A percentile compares a stretch with the other conserved stretches of the same genome.
These are phyloP conservation scores for Uromys caudimaculatus DNA, from an alignment of 2,797 vertebrate species.

Conservation along the genomic window DNA sequence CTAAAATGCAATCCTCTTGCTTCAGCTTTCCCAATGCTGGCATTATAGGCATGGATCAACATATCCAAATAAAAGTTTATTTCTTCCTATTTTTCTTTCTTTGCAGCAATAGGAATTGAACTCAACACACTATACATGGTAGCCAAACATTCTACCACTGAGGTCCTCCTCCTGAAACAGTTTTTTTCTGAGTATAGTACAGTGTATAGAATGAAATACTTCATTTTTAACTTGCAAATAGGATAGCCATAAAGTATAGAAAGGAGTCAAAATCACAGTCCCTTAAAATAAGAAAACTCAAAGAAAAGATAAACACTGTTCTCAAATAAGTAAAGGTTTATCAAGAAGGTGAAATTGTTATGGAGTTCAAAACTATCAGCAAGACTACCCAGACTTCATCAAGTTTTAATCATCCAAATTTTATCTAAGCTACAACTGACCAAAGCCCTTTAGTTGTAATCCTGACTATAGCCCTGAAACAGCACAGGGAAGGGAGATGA, in stretches of 20 bases:
- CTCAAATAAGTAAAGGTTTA: slow-evolving; percentile 8
- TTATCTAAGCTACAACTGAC: neutral
- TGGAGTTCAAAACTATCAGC: neutral
- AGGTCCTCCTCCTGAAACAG: no score
- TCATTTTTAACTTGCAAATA: neutral
- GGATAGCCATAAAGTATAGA: neutral
- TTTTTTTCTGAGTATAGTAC: neutral
- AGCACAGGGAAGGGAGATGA: neutral
- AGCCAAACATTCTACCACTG: neutral
- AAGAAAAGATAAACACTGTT: neutral
- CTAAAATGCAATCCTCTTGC: neutral
- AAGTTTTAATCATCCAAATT: neutral
- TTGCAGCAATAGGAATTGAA: neutral
- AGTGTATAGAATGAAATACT: neutral
- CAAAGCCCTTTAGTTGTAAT: neutral
- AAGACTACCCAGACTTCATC: neutral
- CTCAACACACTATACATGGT: neutral
- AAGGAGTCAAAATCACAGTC: slow-evolving; percentile 23
- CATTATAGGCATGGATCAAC: neutral
- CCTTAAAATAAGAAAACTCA: neutral
- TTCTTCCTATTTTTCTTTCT: neutral
- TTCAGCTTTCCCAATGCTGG: neutral
- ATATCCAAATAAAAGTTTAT: neutral
- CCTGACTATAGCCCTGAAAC: neutral
- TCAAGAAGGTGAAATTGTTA: neutral